Evolutionary conservation across 2,113 vertebrate genomes (phyloP).

Genomic region (Chroicocephalus ridibundus): DNA sequence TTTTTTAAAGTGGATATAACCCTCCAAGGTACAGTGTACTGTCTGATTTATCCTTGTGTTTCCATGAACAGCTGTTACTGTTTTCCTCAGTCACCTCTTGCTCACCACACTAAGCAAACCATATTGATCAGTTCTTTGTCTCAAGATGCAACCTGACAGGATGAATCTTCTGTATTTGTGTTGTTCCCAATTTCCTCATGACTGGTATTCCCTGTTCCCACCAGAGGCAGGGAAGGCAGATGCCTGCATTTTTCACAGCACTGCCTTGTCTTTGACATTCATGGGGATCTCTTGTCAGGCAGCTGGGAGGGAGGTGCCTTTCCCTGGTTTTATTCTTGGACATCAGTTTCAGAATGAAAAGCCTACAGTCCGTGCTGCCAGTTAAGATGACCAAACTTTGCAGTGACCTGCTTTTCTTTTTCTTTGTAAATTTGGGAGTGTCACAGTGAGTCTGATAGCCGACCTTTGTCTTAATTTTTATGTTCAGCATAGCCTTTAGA

Average conservation of each 20-base stretch:
- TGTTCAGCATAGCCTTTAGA: neutral
- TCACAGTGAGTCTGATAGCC: neutral
- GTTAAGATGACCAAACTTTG: neutral
- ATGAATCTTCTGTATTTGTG: conserved; percentile 14
- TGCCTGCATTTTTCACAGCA: neutral
- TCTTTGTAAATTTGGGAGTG: neutral
- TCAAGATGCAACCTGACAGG: conserved; percentile 14
- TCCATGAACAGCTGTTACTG: conserved; percentile 35
- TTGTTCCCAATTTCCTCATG: conserved; percentile 7
- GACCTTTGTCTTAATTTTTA: neutral
- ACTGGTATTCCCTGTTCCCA: conserved; percentile 16
- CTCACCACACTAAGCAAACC: conserved; percentile 38
- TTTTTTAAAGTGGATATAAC: neutral
- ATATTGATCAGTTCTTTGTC: conserved; percentile 44
- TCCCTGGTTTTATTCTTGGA: neutral
- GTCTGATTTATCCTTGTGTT: conserved; percentile 27
- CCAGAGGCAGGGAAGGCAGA: neutral
- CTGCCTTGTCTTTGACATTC: neutral
- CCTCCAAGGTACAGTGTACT: neutral
- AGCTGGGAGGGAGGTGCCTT: neutral
- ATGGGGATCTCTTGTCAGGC: neutral
- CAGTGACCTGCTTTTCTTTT: neutral
- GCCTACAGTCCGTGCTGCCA: neutral
- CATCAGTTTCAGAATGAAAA: neutral
- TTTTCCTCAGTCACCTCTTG: conserved; percentile 42